Evolutionary conservation across 1,140 invertebrate species (phyloP).

Genomic region (Leptestheria dahalacensis): DNA sequence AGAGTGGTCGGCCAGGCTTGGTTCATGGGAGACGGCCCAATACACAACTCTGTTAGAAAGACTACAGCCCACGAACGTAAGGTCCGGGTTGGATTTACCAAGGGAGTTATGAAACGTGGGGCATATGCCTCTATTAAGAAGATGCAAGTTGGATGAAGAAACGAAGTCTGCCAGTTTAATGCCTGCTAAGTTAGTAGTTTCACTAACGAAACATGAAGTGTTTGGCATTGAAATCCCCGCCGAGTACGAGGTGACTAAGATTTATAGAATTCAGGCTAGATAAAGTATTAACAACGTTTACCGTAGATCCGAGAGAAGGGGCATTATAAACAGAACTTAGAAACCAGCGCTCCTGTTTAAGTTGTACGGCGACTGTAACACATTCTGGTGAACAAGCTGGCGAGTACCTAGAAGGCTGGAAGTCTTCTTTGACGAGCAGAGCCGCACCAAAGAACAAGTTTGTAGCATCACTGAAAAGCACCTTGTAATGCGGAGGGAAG

Average conservation of each 20-base stretch:
- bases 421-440: no score
- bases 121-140: no score
- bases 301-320: background rate
- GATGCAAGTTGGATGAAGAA: no score
- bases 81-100: background rate
- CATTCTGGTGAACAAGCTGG: no score
- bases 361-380: no score
- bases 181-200: background rate
- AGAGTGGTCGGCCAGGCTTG: background rate
- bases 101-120: background rate
- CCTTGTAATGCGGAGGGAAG: no score
- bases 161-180: no score
- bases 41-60: background rate
- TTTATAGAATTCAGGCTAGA: background rate
- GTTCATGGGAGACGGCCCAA: background rate
- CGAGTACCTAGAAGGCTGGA: no score
- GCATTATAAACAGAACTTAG: background rate
- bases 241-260: background rate
- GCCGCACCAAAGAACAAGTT: no score
- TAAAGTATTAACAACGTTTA: background rate
- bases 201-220: background rate
- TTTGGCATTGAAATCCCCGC: background rate
- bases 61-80: background rate
- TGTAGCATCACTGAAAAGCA: no score
- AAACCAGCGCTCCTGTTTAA: no score